Percentiles rank a stretch among this genome's conserved stretches.
phyloP scores from a whole-genome alignment of 2,888 invertebrate species.

The Heliconius ethilla region DNA sequence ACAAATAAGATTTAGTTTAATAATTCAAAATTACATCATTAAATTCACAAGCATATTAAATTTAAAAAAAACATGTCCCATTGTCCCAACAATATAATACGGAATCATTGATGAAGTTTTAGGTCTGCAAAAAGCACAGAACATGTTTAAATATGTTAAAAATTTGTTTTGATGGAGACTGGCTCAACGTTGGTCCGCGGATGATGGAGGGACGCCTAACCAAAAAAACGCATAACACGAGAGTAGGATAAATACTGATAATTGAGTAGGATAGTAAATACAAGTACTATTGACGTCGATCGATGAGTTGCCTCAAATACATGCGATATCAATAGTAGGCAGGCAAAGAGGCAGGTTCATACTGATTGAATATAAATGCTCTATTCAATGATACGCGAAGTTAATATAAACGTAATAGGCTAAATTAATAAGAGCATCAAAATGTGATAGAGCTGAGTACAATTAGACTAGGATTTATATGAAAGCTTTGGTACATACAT shows the following conservation, averaged over 20 bases:
- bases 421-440: background rate
- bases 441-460: conserved; percentile 26
- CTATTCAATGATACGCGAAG: background rate
- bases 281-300: background rate
- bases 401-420: background rate
- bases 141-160: background rate
- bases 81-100: no score
- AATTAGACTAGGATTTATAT: conserved; percentile 19
- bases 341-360: background rate
- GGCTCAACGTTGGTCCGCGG: conserved; percentile 7
- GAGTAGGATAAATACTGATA: conserved; percentile 8
- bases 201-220: conserved; percentile 2
- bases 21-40: background rate
- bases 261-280: background rate
- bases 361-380: background rate
- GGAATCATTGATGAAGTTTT: conserved; percentile 41
- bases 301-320: background rate
- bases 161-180: conserved; percentile 21
- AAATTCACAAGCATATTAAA: conserved; percentile 7
- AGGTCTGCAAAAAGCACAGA: conserved; percentile 55
- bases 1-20: background rate
- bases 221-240: conserved; percentile 1
- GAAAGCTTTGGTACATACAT: background rate
- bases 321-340: background rate
- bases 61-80: background rate